Evolutionary conservation across 2,888 invertebrate genomes (phyloP), one percentile per base, ranked within the genome.

Genomic region (Dilophus febrilis): DNA sequence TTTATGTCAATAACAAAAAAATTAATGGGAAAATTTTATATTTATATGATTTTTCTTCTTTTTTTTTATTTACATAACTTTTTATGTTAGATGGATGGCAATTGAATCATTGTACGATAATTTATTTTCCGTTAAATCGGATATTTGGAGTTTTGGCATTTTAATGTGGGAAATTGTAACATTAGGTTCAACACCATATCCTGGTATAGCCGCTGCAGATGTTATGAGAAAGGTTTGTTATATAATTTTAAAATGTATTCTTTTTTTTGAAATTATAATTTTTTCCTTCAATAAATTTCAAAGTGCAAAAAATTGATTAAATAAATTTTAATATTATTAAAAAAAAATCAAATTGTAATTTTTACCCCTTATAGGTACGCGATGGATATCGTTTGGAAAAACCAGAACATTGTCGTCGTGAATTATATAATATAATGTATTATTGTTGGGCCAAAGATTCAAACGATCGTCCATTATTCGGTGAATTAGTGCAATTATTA

Each of bases 121-220:
- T 55, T 77, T 91, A 54, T 94, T 90, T 64, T 87, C 90, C 11
- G 78, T 84, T 2, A 90, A 91, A 61, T 88, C 90, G 2, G 94
- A 94, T 57, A 84, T 92, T 34, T 94, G 92, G 92, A 90, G 91
- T 51, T 94, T 91, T 52, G 92, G 92, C 0, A 81, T 94, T 12
- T 68, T 94, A 10, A 74, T 92, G 53, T 95, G 94, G 94, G 94
- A 94, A 64, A 87, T 94, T 37, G 87, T 92, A 10, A 92, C 94
- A 0, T 70, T 94, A 13, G 92, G 92, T 14, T 88, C 91, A 19
- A 91, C 91, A 38, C 94, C 94, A 0, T 94, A 94, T 63, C 92
- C 92, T 0, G 91, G 91, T 0, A 68, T 91, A 51, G 84, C 87
- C 0, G 91, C 91, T 1, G 79, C 80, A 10, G 91, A 92, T 58